Base-by-base conservation (phyloP, 2,113 vertebrate species). In the Heteronetta atricapilla region DNA sequence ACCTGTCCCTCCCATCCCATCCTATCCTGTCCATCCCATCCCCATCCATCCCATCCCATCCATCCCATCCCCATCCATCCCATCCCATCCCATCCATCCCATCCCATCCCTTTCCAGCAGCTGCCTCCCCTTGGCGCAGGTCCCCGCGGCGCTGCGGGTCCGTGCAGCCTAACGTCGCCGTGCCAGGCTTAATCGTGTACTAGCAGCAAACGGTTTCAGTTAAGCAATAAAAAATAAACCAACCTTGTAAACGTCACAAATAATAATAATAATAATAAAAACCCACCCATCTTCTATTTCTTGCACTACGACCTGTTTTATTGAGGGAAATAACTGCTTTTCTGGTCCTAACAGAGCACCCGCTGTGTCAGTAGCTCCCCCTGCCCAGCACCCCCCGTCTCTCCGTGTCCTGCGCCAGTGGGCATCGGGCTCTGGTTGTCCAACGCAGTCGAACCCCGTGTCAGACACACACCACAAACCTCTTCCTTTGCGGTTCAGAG, bases 201-300 rank as follows among this genome's bases (percentile, higher is more conserved):
- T 38, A 63, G 88, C 94, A 86, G 90, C 66, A 62, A 88, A 83
- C 68, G 13, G 68, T 86, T 96, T 96, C 96, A 93, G 95, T 90
- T 96, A 79, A 98, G 98, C 98, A 98, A 98, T 98, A 97, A 97
- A 97, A 90, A 80, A 89, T 21, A 93, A 97, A 94, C 23, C 94
- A 94, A 63, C 89, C 94, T 93, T 86, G 66, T 68, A 13, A 55
- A 90, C 69, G n/a, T 36, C 16, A 78, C 52, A 31, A 16, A 38
- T 8, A 13, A 64, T 22, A 13, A 38, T 23, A 16, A 46, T 40
- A 40, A 53, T n/a, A n/a, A n/a, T n/a, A 21, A 88, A 25, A 15
- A 6, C 69, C 48, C 38, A 64, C 62, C 84, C 95, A 69, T 59
- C 6, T 81, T 73, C 63, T 88, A 44, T 91, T 96, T 96, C 97